phyloP scores from a whole-genome alignment of 2,113 vertebrate species.

The Phalacrocorax aristotelis region DNA sequence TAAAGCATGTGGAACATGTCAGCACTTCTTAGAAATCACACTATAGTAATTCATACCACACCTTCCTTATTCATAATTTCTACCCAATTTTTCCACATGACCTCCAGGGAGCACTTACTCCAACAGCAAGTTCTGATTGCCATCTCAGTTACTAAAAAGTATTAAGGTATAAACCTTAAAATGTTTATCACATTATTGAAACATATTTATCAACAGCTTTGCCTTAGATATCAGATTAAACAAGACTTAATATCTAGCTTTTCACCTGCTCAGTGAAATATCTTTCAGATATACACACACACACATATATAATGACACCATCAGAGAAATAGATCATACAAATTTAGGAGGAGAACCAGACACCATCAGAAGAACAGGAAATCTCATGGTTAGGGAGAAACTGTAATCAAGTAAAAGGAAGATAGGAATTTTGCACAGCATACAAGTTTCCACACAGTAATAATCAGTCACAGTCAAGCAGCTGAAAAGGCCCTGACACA shows the following conservation, averaged over 20 bases:
- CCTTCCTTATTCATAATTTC: background rate
- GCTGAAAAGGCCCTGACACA: background rate
- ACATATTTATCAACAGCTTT: background rate
- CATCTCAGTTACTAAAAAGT: background rate
- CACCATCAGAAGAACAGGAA: background rate
- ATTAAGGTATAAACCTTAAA: background rate
- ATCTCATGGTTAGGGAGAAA: background rate
- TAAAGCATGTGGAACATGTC: background rate
- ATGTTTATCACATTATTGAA: background rate
- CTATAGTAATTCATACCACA: background rate
- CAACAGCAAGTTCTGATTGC: background rate
- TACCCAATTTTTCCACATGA: background rate
- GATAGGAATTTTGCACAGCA: background rate
- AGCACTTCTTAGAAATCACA: background rate
- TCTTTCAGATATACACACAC: background rate
- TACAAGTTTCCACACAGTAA: background rate
- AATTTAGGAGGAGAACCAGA: background rate
- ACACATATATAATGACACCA: background rate
- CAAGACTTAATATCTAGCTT: background rate
- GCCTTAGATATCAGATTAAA: background rate
- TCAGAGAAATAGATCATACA: background rate
- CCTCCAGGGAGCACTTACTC: background rate
- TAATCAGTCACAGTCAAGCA: background rate
- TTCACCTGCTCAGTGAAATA: background rate
- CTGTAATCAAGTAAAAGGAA: background rate